Percentiles rank a stretch among this genome's conserved stretches.
These are phyloP conservation scores for Polypterus bichir DNA, from an alignment of 2,113 vertebrate genomes.

Conservation along the genomic window DNA sequence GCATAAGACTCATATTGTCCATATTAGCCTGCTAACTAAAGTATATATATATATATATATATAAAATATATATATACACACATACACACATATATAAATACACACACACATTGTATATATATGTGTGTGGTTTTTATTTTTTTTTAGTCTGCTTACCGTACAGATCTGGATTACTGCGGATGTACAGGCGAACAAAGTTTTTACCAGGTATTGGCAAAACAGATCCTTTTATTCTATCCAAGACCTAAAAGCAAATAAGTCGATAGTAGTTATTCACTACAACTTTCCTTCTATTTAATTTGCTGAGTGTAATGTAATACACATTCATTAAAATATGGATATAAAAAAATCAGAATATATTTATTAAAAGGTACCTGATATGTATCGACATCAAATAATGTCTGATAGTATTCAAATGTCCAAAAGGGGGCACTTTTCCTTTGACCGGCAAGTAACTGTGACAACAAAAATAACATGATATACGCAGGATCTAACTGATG, in stretches of 20 bases:
- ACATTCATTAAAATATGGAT: background rate
- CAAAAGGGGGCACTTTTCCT: slow-evolving; percentile 86
- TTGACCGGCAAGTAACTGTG: slow-evolving; percentile 74
- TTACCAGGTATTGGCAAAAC: slow-evolving; percentile 80
- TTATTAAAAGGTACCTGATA: slow-evolving; percentile 54
- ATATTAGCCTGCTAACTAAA: too few species aligned
- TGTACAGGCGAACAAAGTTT: slow-evolving; percentile 80
- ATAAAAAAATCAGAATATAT: background rate
- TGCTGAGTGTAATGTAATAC: too few species aligned
- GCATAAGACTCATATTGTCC: too few species aligned
- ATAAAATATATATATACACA: too few species aligned
- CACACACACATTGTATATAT: too few species aligned
- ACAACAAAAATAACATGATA: slow-evolving; percentile 5
- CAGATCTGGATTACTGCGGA: slow-evolving; percentile 85
- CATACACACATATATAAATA: too few species aligned
- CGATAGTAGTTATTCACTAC: background rate
- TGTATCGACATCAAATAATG: slow-evolving; percentile 85
- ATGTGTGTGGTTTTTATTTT: slow-evolving; percentile 1
- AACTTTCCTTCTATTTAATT: too few species aligned
- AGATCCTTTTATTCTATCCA: slow-evolving; percentile 83
- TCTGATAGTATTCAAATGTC: slow-evolving; percentile 95
- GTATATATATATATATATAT: too few species aligned
- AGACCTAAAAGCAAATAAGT: slow-evolving; percentile 52
- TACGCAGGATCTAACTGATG: background rate
- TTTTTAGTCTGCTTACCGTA: slow-evolving; percentile 58